Evolutionary conservation across 2,797 vertebrate species (phyloP).

Genomic region (Aldrovandia affinis): DNA sequence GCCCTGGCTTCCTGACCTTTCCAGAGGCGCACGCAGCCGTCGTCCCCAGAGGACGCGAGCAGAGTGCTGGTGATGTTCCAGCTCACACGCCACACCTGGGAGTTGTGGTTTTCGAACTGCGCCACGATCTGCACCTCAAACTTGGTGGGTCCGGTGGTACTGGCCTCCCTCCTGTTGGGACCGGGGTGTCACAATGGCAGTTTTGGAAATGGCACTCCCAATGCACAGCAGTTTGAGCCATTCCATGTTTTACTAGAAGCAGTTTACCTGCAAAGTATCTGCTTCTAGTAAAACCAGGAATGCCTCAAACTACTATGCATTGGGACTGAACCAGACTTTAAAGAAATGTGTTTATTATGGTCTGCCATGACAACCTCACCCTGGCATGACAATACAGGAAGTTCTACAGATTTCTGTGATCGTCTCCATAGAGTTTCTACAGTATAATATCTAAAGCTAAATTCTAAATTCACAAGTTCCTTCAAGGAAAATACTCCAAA

Average conservation of each 20-base stretch:
- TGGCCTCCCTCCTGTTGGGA: constrained; percentile 84
- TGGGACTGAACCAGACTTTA: neutral
- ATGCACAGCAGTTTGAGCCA: too few species aligned
- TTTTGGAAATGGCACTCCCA: neutral
- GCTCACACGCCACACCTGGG: constrained; percentile 96
- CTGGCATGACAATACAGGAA: neutral
- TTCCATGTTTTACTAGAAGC: neutral
- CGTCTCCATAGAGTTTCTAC: neutral
- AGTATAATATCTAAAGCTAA: too few species aligned
- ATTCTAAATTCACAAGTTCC: too few species aligned
- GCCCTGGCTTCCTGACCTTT: too few species aligned
- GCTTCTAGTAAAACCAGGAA: neutral
- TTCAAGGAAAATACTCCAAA: too few species aligned
- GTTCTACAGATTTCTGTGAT: neutral
- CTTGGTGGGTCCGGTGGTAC: constrained; percentile 87
- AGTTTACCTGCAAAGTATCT: neutral
- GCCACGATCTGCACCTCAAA: constrained; percentile 94
- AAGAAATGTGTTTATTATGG: neutral
- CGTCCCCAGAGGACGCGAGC: constrained; percentile 93
- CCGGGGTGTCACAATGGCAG: neutral
- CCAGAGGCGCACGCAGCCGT: constrained; percentile 95
- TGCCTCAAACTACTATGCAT: neutral
- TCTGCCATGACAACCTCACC: neutral
- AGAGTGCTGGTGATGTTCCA: constrained; percentile 81
- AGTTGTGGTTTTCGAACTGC: constrained; percentile 97